These are phyloP conservation scores for Semnornis frantzii DNA, from an alignment of 2,113 vertebrate species.

Conservation along the genomic window DNA sequence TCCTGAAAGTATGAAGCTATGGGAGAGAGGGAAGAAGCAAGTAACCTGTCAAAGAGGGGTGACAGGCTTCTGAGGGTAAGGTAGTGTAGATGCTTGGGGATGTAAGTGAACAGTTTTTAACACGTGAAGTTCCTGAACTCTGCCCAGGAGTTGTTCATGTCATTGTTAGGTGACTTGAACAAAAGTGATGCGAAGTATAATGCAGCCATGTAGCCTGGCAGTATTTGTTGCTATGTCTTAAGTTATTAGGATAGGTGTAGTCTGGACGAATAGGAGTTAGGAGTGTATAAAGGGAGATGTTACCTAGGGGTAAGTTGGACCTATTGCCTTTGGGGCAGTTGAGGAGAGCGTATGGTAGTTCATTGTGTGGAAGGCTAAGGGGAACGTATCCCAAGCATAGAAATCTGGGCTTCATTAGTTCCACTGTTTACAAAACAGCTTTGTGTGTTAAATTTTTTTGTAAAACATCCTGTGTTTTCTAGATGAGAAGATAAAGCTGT, in stretches of 20 bases:
- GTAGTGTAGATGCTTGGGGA: background rate
- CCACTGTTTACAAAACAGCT: conserved; percentile 15
- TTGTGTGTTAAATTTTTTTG: background rate
- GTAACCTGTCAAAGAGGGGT: background rate
- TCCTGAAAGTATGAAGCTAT: background rate
- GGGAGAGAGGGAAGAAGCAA: background rate
- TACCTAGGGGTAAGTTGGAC: background rate
- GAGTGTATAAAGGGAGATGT: background rate
- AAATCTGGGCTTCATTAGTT: background rate
- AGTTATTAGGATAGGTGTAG: background rate
- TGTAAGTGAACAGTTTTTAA: no score
- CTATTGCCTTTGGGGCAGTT: background rate
- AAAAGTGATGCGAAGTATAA: background rate
- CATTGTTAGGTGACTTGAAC: background rate
- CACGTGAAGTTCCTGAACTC: background rate
- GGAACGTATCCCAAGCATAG: background rate
- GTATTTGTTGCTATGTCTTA: background rate
- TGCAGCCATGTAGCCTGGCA: background rate
- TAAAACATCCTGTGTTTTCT: background rate
- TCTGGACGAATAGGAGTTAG: background rate
- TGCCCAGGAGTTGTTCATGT: background rate
- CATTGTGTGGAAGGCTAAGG: background rate
- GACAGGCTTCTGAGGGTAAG: background rate
- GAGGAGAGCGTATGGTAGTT: accelerated
- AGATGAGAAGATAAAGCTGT: conserved; percentile 32